Base-by-base conservation (phyloP, 2,797 vertebrate genomes). In the Peromyscus eremicus region DNA sequence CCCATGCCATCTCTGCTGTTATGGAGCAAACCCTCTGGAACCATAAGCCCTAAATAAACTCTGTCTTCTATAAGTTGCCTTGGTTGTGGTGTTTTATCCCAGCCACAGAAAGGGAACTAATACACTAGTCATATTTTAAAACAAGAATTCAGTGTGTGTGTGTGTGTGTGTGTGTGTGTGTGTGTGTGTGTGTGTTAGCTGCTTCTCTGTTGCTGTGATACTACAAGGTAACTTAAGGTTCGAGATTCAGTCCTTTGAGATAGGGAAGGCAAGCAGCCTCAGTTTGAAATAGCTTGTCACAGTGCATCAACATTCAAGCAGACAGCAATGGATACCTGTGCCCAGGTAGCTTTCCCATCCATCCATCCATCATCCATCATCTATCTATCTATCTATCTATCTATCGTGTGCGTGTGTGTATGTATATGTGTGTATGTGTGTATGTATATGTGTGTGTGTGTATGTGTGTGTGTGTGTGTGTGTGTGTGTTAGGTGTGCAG, bases 351-450 rank as follows among this genome's bases (percentile, higher is more conserved):
- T 83, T 66, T 68, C n/a, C n/a, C n/a, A n/a, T n/a, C n/a, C n/a
- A n/a, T n/a, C n/a, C n/a, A n/a, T n/a, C n/a, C n/a, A n/a, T n/a
- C n/a, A n/a, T n/a, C n/a, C n/a, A n/a, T n/a, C n/a, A n/a, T n/a
- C 4, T n/a, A 1, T 57, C 2, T 25, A 1, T 60, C 7, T n/a
- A n/a, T n/a, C n/a, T n/a, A n/a, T n/a, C 4, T n/a, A 1, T 57
- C 2, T 25, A 1, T 60, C 7, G n/a, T n/a, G n/a, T n/a, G n/a
- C n/a, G n/a, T n/a, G n/a, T n/a, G n/a, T n/a, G n/a, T n/a, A n/a
- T n/a, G n/a, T n/a, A n/a, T n/a, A n/a, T n/a, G n/a, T n/a, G n/a
- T n/a, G n/a, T n/a, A n/a, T n/a, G n/a, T n/a, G n/a, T n/a, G n/a
- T n/a, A n/a, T n/a, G n/a, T n/a, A n/a, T n/a, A n/a, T n/a, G n/a